Evolutionary conservation across 2,888 invertebrate genomes (phyloP).

Genomic region (Seira musarum): DNA sequence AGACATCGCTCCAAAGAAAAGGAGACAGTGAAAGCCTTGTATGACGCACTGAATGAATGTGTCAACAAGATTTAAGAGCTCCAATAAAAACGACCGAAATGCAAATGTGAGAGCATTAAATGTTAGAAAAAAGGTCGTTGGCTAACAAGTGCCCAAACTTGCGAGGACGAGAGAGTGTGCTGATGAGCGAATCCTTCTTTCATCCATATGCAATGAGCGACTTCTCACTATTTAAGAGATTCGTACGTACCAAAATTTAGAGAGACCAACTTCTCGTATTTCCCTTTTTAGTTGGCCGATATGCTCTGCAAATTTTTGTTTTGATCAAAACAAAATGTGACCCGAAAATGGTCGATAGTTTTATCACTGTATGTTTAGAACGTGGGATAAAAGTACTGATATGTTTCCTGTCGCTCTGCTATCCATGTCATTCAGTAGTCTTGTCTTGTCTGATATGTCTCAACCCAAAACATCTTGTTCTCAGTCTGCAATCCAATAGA

Average conservation of each 20-base stretch:
- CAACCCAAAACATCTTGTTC: too few species aligned
- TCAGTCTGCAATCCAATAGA: too few species aligned
- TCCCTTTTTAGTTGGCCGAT: too few species aligned
- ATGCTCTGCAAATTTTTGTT: background rate
- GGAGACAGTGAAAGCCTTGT: conserved; percentile 14
- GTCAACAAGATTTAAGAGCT: conserved; percentile 47
- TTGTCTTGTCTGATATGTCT: too few species aligned
- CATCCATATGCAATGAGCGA: conserved; percentile 3
- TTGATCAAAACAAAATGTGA: too few species aligned
- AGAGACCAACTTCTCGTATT: background rate
- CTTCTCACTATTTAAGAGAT: background rate
- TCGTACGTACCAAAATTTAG: background rate
- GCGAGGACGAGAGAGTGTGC: background rate
- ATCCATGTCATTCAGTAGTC: too few species aligned
- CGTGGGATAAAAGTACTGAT: background rate
- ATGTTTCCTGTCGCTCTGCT: too few species aligned
- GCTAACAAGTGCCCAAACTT: background rate
- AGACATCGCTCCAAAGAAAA: background rate
- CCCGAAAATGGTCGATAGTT: background rate
- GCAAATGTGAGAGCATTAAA: background rate
- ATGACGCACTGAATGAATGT: conserved; percentile 25
- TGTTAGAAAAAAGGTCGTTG: background rate
- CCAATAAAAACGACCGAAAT: background rate
- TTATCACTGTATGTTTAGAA: background rate
- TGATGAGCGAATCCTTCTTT: background rate